Conservation (phyloP, 2,113 vertebrate genomes). For the Spheniscus mendiculus region DNA sequence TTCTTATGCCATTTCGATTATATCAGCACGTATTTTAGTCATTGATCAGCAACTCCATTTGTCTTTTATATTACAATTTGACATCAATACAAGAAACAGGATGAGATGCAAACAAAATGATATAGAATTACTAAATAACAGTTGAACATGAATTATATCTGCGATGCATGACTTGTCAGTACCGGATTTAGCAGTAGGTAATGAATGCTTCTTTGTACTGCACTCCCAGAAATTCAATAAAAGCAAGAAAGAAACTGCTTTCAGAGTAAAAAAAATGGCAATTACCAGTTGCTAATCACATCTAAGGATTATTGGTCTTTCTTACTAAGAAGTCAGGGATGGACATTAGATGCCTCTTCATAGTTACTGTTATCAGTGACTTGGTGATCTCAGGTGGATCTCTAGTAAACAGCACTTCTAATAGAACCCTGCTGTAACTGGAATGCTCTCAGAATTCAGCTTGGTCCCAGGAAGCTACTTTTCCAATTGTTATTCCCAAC, state of each 20-base stretch:
- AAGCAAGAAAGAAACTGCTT: not conserved
- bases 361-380: not conserved
- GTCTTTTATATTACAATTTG: conserved; percentile 1
- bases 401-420: not conserved
- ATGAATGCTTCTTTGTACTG: not conserved
- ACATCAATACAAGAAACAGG: conserved; percentile 4
- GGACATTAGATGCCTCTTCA: not conserved
- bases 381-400: not conserved
- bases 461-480: not conserved
- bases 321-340: not conserved
- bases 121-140: conserved; percentile 13
- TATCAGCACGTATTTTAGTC: not conserved
- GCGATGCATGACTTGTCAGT: not conserved
- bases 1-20: conserved; percentile 21
- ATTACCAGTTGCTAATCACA: not conserved
- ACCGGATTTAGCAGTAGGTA: not conserved
- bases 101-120: conserved; percentile 20
- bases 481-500: not conserved
- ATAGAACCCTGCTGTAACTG: not conserved
- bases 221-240: not conserved
- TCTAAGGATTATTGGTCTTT: not conserved
- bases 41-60: conserved; percentile 33
- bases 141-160: not conserved
- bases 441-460: not conserved
- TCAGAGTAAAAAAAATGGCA: not conserved